These are phyloP conservation scores for Rhadinocentrus ornatus DNA, from an alignment of 2,797 vertebrate species.

Conservation along the genomic window DNA sequence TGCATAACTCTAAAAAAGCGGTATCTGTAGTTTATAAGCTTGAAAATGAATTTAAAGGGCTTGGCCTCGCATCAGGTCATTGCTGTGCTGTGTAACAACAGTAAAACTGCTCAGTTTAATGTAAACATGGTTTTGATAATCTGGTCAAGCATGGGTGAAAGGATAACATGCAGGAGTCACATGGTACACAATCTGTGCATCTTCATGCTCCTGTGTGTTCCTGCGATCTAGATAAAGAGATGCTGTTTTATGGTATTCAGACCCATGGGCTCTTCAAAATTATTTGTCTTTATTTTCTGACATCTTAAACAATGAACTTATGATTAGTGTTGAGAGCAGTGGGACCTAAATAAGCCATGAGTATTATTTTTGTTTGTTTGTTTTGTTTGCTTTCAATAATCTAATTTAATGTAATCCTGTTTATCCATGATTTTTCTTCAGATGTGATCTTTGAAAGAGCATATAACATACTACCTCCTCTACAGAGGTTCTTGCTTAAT, in stretches of 20 bases:
- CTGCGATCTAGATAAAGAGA: background rate
- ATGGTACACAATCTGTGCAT: background rate
- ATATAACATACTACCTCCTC: background rate
- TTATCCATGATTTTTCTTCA: constrained; percentile 19
- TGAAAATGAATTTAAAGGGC: constrained; percentile 48
- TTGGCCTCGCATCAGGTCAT: constrained; percentile 17
- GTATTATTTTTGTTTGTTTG: background rate
- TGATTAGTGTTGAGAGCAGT: background rate
- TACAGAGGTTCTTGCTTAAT: constrained; percentile 23
- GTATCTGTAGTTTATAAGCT: constrained; percentile 29
- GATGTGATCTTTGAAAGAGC: background rate
- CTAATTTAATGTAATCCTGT: constrained; percentile 17
- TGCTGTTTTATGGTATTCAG: background rate
- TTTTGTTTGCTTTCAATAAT: constrained; percentile 14
- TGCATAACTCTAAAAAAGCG: constrained; percentile 47
- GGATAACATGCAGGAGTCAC: constrained; percentile 2
- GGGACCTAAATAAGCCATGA: background rate
- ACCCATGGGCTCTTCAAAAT: background rate
- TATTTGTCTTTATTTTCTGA: constrained; percentile 1
- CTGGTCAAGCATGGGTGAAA: constrained; percentile 27
- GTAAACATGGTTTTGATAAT: constrained; percentile 12
- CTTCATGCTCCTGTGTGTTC: background rate
- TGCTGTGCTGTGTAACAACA: constrained; percentile 4
- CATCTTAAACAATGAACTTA: background rate
- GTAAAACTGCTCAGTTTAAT: constrained; percentile 26